Conservation (phyloP, 1,140 invertebrate genomes). For the Hycleus phaleratus region DNA sequence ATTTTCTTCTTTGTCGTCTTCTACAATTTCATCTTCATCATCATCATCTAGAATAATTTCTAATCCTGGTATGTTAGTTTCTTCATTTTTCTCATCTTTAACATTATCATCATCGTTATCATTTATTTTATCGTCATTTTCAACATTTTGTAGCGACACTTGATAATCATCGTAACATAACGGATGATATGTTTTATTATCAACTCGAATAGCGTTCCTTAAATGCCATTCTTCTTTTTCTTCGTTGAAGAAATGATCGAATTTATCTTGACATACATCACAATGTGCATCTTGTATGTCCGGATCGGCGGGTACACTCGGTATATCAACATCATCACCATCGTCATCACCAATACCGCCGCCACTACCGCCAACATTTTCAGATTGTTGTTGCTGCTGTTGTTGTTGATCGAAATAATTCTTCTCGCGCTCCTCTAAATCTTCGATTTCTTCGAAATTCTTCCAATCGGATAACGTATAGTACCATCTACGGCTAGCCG, state of each 20-base stretch:
- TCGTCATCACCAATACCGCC: constrained; percentile 34
- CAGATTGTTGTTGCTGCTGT: constrained; percentile 42
- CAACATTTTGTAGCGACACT: constrained; percentile 42
- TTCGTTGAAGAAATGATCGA: constrained; percentile 91
- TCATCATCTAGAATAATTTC: constrained; percentile 37
- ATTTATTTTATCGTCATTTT: constrained; percentile 17
- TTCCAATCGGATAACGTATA: constrained; percentile 89
- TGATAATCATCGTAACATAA: constrained; percentile 84
- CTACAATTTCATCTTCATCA: constrained; percentile 32
- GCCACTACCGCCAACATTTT: no score
- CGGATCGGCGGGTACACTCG: constrained; percentile 54
- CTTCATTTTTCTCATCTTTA: constrained; percentile 14
- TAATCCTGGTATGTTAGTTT: constrained; percentile 27
- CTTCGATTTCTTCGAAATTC: constrained; percentile 90
- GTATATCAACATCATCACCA: constrained; percentile 47
- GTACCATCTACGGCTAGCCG: constrained; percentile 79
- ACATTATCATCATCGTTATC: constrained; percentile 3
- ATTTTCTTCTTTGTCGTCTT: constrained; percentile 24
- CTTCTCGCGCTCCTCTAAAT: constrained; percentile 82
- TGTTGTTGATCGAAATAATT: constrained; percentile 79
- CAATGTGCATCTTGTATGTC: constrained; percentile 57
- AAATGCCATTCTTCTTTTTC: constrained; percentile 95
- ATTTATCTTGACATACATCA: constrained; percentile 82
- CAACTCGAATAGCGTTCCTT: constrained; percentile 67
- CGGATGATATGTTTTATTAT: constrained; percentile 81